A percentile compares a stretch with the other conserved stretches of the same genome.
These are phyloP conservation scores for Drosophila kanekoi DNA, from an alignment of 2,888 invertebrate species.

Conservation along the genomic window DNA sequence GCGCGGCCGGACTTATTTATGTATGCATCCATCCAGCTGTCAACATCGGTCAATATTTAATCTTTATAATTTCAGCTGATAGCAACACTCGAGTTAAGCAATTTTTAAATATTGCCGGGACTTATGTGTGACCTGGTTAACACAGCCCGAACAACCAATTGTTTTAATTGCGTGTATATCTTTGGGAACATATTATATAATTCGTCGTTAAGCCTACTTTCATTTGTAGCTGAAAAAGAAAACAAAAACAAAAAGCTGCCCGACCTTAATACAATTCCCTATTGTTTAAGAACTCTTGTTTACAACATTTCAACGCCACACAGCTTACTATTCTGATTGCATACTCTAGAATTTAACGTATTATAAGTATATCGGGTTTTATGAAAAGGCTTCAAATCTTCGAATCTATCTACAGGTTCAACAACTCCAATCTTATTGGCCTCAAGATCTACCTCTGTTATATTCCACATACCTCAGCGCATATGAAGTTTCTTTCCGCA, in stretches of 20 bases:
- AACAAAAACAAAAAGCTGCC: too few species aligned
- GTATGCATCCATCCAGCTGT: not conserved
- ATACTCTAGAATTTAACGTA: too few species aligned
- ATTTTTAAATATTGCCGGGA: not conserved
- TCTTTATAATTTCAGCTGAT: constrained; percentile 26
- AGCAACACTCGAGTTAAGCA: constrained; percentile 14
- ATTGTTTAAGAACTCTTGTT: not conserved
- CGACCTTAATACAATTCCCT: too few species aligned
- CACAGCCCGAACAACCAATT: not conserved
- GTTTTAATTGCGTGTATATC: not conserved
- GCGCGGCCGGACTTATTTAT: not conserved
- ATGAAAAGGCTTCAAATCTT: not conserved
- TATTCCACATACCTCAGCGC: not conserved
- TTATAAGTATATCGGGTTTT: too few species aligned
- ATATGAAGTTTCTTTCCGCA: constrained; percentile 3
- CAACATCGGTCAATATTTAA: constrained; percentile 51
- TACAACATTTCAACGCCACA: too few species aligned
- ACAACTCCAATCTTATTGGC: not conserved
- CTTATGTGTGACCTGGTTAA: constrained; percentile 22
- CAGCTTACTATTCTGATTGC: not conserved
- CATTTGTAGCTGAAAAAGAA: too few species aligned
- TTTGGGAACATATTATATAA: not conserved
- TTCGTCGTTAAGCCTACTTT: too few species aligned
- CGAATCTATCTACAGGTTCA: not conserved
- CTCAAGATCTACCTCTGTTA: not conserved